Evolutionary conservation across 1,140 invertebrate genomes (phyloP), one percentile per base, ranked within the genome.

Genomic region (Diabrotica undecimpunctata): DNA sequence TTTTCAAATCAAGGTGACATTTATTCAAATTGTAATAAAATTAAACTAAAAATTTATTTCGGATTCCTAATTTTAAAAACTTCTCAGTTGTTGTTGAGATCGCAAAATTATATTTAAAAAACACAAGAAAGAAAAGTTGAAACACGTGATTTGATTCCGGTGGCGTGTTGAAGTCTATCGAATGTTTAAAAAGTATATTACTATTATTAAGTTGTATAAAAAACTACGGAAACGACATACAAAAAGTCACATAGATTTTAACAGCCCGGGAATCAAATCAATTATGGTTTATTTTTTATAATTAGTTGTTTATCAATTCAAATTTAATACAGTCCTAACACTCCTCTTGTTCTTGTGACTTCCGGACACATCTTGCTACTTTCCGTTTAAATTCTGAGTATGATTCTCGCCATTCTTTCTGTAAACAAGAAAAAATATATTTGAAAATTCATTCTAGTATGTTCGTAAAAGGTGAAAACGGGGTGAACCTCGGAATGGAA

Each of bases 291-390:
- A n/a, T 46, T 46, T 46, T 46, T 5, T 10, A 10, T 46, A 46
- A 46, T n/a, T 54, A 62, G 14, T 62, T 54, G 51, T 54, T 62
- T 62, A 38, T 25, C 25, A 52, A 36, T 61, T 61, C 37, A 54
- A 52, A 54, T 62, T 37, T 62, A 62, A 62, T 62, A 61, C 59
- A 54, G 61, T 54, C 61, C 85, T 88, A 86, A 88, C 88, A 92
- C 83, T 95, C 94, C 82, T 98, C 96, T 87, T 98, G 96, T 87
- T 98, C 96, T 88, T 98, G 96, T 87, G 95, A 98, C 87, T 95
- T 97, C 84, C 96, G 87, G 75, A 99, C 96, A 86, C 95, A 98
- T 80, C 92, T 88, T 73, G 94, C 94, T 76, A 99, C 96, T 88
- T 96, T 96, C 81, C 93, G 88, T 86, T 97, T 99, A 83, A 98